These are phyloP conservation scores for Oncorhynchus mykiss DNA, from an alignment of 2,113 vertebrate species.

Conservation along the genomic window DNA sequence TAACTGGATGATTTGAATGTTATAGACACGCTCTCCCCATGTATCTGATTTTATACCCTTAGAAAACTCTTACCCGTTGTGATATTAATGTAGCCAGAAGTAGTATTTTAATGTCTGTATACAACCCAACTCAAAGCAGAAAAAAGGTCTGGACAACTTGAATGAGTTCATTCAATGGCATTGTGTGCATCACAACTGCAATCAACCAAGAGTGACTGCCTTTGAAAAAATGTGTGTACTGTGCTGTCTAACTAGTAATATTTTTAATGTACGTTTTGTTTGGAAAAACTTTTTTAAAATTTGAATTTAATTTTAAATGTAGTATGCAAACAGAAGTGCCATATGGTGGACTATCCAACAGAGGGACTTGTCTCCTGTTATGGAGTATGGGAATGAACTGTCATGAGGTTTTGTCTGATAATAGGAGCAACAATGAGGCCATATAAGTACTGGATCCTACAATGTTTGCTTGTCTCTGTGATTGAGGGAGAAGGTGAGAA, in stretches of 20 bases:
- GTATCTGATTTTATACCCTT: constrained; percentile 23
- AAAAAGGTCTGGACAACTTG: background rate
- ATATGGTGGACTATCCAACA: background rate
- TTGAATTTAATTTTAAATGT: background rate
- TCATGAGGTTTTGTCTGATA: background rate
- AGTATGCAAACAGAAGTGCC: background rate
- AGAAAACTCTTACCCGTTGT: background rate
- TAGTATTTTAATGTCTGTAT: constrained; percentile 27
- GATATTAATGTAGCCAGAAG: background rate
- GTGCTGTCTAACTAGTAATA: background rate
- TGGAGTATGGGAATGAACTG: background rate
- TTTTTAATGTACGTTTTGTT: background rate
- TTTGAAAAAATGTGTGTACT: constrained; percentile 15
- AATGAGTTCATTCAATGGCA: background rate
- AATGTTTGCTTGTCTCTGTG: background rate
- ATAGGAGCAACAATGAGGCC: background rate
- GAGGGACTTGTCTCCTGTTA: background rate
- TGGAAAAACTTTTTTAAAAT: background rate
- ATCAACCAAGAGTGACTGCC: background rate
- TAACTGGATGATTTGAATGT: constrained; percentile 15
- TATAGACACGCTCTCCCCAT: background rate
- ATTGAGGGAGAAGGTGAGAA: background rate
- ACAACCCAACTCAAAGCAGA: constrained; percentile 18
- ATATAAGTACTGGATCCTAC: background rate
- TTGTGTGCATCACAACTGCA: background rate